Evolutionary conservation across 2,113 vertebrate species (phyloP), one percentile per base, ranked within the genome.

Genomic region (Gavia stellata): DNA sequence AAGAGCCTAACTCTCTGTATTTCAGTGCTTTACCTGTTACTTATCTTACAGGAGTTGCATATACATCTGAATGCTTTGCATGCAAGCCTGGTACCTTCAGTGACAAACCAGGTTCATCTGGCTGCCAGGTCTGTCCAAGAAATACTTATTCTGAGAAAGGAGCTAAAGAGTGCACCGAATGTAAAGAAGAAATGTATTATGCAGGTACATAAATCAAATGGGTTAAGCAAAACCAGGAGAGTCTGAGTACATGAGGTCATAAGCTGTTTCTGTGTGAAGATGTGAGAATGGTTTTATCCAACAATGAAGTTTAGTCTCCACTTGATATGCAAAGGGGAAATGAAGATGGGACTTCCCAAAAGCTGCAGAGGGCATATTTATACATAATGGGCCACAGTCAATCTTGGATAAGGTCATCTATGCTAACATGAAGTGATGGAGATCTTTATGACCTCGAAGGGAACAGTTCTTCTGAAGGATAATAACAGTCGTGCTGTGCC

Each of bases 31-130:
- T 44, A 70, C 10, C 33, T 55, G 31, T 55, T 17, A 6, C 18
- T 97, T 97, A 24, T 47, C 31, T 81, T 84, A 12, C 96, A 99
- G 99, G 99, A 55, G 99, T 99, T 85, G 99, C 99, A 0, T 99
- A 99, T 90, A 99, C 99, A 0, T 99, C 99, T 0, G 99, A 99
- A 96, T 99, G 99, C 96, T 99, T 99, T 9, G 99, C 98, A 0
- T 99, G 99, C 97, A 99, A 99, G 72, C 98, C 99, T 1, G 99
- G 99, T 19, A 99, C 98, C 2, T 99, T 99, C 97, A 99, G 99
- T 85, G 97, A 95, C 40, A 96, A 92, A 34, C 98, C 99, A 3
- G 99, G 99, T 25, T 99, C 99, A 0, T 98, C 99, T 66, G 96
- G 94, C 3, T 99, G 99, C 94, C 98, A 98, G 17, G 58, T 98